Percentiles rank a stretch among this genome's conserved stretches.
Evolutionary conservation across 2,113 vertebrate genomes (phyloP).

Genomic region (Anser cygnoides): DNA sequence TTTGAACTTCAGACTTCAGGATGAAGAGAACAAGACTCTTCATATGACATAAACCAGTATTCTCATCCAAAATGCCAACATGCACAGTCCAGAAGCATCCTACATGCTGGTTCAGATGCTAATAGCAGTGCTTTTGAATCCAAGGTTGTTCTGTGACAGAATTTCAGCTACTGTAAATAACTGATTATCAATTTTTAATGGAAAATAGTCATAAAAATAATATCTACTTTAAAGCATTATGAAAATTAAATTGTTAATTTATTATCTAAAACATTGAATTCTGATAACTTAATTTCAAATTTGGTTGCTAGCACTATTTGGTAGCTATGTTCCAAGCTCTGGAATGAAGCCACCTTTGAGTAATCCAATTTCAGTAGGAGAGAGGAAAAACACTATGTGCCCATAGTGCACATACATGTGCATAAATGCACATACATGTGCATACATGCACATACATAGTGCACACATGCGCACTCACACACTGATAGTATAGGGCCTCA

Average conservation of each 20-base stretch:
- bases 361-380: background rate
- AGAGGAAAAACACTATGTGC: background rate
- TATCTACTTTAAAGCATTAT: background rate
- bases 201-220: background rate
- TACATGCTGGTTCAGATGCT: background rate
- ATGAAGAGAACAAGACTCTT: background rate
- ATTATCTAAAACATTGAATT: background rate
- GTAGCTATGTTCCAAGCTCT: background rate
- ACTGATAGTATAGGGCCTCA: background rate
- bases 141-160: rapidly evolving
- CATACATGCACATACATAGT: too few relatives aligned
- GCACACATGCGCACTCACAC: background rate
- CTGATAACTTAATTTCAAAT: background rate
- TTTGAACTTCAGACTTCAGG: background rate
- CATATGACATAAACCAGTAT: background rate
- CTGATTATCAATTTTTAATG: background rate
- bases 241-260: background rate
- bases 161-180: background rate
- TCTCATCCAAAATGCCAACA: background rate
- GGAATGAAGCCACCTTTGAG: background rate
- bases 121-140: background rate
- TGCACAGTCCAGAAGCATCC: background rate
- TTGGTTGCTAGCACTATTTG: background rate
- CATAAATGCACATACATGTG: too few relatives aligned
- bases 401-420: background rate